Conservation (phyloP, 37 sponge, comb jelly and placozoan genomes). For the Chondrosia reniformis region DNA sequence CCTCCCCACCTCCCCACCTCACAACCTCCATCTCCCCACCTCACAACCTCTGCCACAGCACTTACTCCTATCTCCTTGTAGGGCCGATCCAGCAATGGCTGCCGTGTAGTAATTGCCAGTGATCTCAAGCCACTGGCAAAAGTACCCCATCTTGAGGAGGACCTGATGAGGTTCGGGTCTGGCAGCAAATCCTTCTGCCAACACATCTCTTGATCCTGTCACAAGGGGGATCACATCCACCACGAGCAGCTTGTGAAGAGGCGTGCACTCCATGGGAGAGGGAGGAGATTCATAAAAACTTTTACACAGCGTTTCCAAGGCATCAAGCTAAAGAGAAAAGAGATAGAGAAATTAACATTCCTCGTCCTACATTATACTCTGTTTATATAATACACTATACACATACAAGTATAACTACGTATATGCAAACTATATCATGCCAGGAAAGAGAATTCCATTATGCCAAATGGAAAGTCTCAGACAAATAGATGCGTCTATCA, state of each 20-base stretch:
- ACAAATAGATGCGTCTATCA: no score
- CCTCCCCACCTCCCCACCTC: not conserved
- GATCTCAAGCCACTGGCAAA: conserved; percentile 88
- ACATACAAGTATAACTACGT: not conserved
- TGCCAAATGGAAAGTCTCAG: no score
- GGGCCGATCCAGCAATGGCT: conserved; percentile 7
- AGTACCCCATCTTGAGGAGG: conserved; percentile 74
- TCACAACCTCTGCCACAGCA: no score
- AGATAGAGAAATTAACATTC: not conserved
- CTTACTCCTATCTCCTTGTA: not conserved
- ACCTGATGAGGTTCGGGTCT: conserved; percentile 41
- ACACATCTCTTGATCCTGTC: conserved; percentile 47
- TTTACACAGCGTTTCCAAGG: conserved; percentile 52
- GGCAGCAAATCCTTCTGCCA: conserved; percentile 36
- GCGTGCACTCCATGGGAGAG: conserved; percentile 22
- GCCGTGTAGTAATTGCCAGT: conserved; percentile 70
- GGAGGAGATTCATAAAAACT: conserved; percentile 22
- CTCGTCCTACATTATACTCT: no score
- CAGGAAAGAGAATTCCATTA: no score
- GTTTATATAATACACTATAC: not conserved
- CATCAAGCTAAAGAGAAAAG: conserved; percentile 39
- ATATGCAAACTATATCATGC: no score
- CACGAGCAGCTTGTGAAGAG: conserved; percentile 52
- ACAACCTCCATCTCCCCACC: no score
- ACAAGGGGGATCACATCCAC: conserved; percentile 70